Percentiles rank a stretch among this genome's conserved stretches.
phyloP scores from a whole-genome alignment of 2,888 invertebrate species.

The Eupithecia tripunctaria region DNA sequence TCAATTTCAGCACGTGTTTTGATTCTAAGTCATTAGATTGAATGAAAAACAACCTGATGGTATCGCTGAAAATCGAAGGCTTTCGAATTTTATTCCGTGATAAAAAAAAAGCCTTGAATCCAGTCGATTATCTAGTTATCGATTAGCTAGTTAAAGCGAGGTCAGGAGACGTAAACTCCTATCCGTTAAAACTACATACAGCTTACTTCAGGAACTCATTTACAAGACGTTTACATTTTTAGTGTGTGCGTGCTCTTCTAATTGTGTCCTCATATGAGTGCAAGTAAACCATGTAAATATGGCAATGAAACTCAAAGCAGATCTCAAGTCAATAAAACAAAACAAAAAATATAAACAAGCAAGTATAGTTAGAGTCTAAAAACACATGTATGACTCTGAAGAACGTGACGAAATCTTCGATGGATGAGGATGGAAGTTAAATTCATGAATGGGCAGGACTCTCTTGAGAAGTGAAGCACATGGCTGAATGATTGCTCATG shows the following conservation, averaged over 20 bases:
- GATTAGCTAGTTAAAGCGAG: slow-evolving; percentile 40
- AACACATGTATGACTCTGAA: slow-evolving; percentile 55
- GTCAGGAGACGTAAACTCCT: slow-evolving; percentile 23
- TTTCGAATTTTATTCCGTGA: slow-evolving; percentile 26
- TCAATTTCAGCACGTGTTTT: slow-evolving; percentile 36
- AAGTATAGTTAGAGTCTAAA: slow-evolving; percentile 61
- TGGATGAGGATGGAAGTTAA: slow-evolving; percentile 49
- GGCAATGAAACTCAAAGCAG: slow-evolving; percentile 57
- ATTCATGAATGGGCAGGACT: slow-evolving; percentile 47
- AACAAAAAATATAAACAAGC: slow-evolving; percentile 57
- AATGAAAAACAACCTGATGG: slow-evolving; percentile 14
- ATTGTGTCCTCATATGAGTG: slow-evolving; percentile 48
- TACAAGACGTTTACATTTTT: slow-evolving; percentile 43
- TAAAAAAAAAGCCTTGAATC: slow-evolving; percentile 42
- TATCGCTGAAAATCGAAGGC: slow-evolving; percentile 17
- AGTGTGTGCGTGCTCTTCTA: slow-evolving; percentile 47
- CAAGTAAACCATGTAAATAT: slow-evolving; percentile 52
- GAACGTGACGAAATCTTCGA: slow-evolving; percentile 45
- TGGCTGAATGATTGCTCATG: slow-evolving; percentile 65
- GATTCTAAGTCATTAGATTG: slow-evolving; percentile 16
- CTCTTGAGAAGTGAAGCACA: slow-evolving; percentile 60
- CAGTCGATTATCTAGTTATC: slow-evolving; percentile 37
- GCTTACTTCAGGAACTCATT: background rate
- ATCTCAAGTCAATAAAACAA: slow-evolving; percentile 49
- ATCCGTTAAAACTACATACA: background rate